Evolutionary conservation across 1,140 invertebrate species (phyloP), one percentile per base, ranked within the genome.

Genomic region (Megathymus violae): DNA sequence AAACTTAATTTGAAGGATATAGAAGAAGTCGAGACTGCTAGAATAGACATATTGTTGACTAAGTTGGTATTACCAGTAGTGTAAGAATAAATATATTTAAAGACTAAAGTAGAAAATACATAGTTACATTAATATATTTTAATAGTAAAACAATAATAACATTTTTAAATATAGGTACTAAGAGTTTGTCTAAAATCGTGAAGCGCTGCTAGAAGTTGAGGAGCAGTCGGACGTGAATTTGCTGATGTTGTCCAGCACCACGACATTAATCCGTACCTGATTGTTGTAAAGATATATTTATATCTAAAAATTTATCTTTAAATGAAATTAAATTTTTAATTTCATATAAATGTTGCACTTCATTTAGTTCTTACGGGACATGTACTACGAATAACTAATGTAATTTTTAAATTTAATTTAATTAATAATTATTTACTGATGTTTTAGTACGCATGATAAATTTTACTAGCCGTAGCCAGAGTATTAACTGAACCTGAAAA

Each of bases 101-200:
- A 50, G 27, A 31, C 27, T 31, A 31, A 27, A 7, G 44, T 34
- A 25, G 16, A 36, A 59, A 27, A 36, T 51, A 25, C 44, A 40
- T 44, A 38, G 15, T 15, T 48, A 38, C 36, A 58, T 14, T 19
- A 47, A 15, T n/a, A 47, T 22, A 22, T 11, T 6, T 13, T 41
- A 59, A 50, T 27, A 47, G 58, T 44, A 63, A 41, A 6, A 44
- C 44, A 4, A 16, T 17, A 63, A 41, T 34, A 61, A 59, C 19
- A 13, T n/a, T 13, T 13, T 71, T 87, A 96, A 65, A 96, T 96
- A 78, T 95, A 96, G 81, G 94, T 94, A 62, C 94, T 95, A 25
- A 96, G 93, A 66, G 96, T 95, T 80, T 95, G 95, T 91, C 97
- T 94, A 89, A 98, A 98, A 85, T 97, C 96, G 86, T 98, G 96